Percentiles rank a stretch among this genome's conserved stretches.
phyloP scores from a whole-genome alignment of 2,888 invertebrate species.

The Drosophila incognita region DNA sequence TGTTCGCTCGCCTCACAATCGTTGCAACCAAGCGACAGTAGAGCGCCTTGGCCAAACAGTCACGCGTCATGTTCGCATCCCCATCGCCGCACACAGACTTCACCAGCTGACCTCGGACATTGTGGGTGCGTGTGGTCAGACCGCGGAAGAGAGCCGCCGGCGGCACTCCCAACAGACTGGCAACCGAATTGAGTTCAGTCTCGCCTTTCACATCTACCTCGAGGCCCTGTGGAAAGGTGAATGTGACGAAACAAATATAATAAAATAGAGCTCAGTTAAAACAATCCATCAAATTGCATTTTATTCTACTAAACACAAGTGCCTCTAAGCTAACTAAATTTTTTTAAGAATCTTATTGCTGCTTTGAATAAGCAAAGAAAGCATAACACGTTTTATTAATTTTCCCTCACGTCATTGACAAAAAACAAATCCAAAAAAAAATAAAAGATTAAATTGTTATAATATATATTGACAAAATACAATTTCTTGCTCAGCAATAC shows the following conservation, averaged over 20 bases:
- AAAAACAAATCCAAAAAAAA: not conserved
- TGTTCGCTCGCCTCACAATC: slow-evolving; percentile 96
- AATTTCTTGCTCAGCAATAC: slow-evolving; percentile 78
- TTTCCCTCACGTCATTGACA: not conserved
- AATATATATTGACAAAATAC: slow-evolving; percentile 14
- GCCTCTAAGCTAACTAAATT: not conserved
- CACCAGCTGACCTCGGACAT: slow-evolving; percentile 91
- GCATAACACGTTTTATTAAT: not conserved
- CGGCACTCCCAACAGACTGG: slow-evolving; percentile 90
- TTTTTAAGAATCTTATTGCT: rapidly evolving
- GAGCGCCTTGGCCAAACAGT: slow-evolving; percentile 95
- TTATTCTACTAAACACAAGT: not conserved
- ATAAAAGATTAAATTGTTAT: not conserved
- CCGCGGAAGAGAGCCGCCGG: slow-evolving; percentile 88
- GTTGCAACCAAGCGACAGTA: slow-evolving; percentile 98
- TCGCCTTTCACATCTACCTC: slow-evolving; percentile 93
- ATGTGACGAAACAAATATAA: slow-evolving; percentile 2
- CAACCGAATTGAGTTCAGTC: slow-evolving; percentile 93
- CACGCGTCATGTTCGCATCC: slow-evolving; percentile 94
- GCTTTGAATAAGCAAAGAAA: not conserved
- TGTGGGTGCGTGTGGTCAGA: slow-evolving; percentile 92
- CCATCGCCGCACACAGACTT: slow-evolving; percentile 93
- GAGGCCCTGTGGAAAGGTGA: slow-evolving; percentile 85
- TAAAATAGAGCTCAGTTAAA: not conserved
- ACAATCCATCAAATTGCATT: not conserved